Evolutionary conservation across 1,140 invertebrate species (phyloP).

Genomic region (Drosophila paulistorum): DNA sequence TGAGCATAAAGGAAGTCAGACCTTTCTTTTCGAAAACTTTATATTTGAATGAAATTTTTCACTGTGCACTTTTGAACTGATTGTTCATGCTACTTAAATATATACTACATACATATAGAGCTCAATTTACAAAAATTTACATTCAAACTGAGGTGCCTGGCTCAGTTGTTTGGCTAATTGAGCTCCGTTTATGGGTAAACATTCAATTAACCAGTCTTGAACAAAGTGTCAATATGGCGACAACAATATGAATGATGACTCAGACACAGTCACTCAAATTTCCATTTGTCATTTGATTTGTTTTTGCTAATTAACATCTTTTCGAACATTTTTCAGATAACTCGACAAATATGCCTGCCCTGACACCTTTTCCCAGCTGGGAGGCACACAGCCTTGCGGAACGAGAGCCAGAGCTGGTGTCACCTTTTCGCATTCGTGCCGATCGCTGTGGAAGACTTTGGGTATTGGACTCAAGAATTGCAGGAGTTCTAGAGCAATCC

Average conservation of each 20-base stretch:
- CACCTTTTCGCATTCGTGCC: conserved; percentile 88
- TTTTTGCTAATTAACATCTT: background rate
- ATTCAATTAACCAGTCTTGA: background rate
- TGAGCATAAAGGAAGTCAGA: too few species aligned
- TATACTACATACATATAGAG: background rate
- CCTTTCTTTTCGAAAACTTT: too few species aligned
- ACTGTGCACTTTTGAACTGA: too few species aligned
- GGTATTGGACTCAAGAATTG: conserved; percentile 89
- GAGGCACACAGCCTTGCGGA: conserved; percentile 85
- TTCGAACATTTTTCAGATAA: conserved; percentile 84
- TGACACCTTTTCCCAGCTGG: conserved; percentile 90
- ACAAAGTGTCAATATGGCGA: background rate
- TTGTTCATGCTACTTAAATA: background rate
- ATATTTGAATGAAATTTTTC: too few species aligned
- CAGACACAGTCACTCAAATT: background rate
- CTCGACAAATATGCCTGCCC: conserved; percentile 86
- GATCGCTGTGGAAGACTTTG: conserved; percentile 90
- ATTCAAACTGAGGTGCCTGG: background rate
- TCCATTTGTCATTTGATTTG: background rate
- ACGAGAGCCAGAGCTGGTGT: conserved; percentile 87
- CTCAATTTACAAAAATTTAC: background rate
- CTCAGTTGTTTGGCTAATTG: conserved; percentile 1
- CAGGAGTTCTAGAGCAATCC: conserved; percentile 85
- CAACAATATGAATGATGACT: background rate
- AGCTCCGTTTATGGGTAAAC: background rate